Evolutionary conservation across 2,797 vertebrate genomes (phyloP).

Genomic region (Hafferia zeledoni): DNA sequence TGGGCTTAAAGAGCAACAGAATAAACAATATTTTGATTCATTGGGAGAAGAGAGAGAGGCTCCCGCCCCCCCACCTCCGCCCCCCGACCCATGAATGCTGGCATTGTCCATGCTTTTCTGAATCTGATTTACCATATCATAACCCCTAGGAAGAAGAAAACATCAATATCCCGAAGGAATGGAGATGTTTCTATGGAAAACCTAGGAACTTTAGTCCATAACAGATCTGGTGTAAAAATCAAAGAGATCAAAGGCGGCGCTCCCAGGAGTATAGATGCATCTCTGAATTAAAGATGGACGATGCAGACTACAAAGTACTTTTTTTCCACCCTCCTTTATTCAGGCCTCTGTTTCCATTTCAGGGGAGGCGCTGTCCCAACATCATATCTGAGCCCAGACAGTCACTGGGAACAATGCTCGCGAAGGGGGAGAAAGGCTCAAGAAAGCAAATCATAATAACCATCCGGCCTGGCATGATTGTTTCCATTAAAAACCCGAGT

Average conservation of each 20-base stretch:
- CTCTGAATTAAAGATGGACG: slow-evolving; percentile 91
- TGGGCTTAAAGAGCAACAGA: slow-evolving; percentile 85
- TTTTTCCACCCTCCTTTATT: slow-evolving; percentile 75
- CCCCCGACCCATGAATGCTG: slow-evolving; percentile 84
- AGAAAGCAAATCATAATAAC: slow-evolving; percentile 54
- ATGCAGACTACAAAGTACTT: slow-evolving; percentile 89
- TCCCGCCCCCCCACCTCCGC: slow-evolving; percentile 13
- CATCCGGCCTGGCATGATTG: background rate
- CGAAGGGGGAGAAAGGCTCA: slow-evolving; percentile 54
- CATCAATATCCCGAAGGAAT: slow-evolving; percentile 98
- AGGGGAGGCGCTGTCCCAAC: slow-evolving; percentile 77
- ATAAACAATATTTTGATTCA: slow-evolving; percentile 95
- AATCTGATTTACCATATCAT: slow-evolving; percentile 99
- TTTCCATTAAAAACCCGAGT: background rate
- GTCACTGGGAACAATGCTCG: slow-evolving; percentile 65
- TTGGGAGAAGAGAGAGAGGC: slow-evolving; percentile 82
- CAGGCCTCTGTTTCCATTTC: slow-evolving; percentile 78
- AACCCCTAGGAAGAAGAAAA: slow-evolving; percentile 98
- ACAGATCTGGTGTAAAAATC: slow-evolving; percentile 88
- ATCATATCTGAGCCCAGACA: slow-evolving; percentile 75
- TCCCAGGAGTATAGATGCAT: slow-evolving; percentile 84
- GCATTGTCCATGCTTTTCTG: slow-evolving; percentile 92
- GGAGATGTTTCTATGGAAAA: slow-evolving; percentile 99
- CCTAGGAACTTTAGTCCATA: slow-evolving; percentile 93
- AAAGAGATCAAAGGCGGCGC: slow-evolving; percentile 93